These are phyloP conservation scores for Metallyticus violacea DNA, from an alignment of 2,888 invertebrate genomes.

Conservation along the genomic window DNA sequence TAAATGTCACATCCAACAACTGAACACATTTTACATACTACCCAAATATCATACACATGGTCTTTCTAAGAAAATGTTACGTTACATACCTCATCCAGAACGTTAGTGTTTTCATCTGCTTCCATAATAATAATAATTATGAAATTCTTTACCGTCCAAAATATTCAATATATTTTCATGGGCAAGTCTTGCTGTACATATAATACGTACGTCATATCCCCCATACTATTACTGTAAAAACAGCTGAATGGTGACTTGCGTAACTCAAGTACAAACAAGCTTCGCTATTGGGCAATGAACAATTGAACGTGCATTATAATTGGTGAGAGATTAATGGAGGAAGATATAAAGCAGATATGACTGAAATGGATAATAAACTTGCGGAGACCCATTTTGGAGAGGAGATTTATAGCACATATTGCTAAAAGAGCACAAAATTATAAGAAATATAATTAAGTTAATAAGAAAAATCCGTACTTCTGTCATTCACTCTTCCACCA, in stretches of 20 bases:
- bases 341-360: background rate
- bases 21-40: background rate
- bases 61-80: background rate
- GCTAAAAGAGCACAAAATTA: too few relatives aligned
- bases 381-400: too few relatives aligned
- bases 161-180: background rate
- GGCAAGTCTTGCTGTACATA: background rate
- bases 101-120: conserved; percentile 13
- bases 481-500: too few relatives aligned
- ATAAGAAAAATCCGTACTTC: too few relatives aligned
- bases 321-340: background rate
- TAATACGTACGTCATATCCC: conserved; percentile 9
- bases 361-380: too few relatives aligned
- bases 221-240: background rate
- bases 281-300: background rate
- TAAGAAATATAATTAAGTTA: too few relatives aligned
- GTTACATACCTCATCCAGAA: conserved; percentile 10
- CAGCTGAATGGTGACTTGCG: background rate
- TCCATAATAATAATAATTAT: conserved; percentile 2
- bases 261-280: background rate
- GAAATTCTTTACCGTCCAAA: background rate
- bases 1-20: background rate
- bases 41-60: background rate
- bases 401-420: too few relatives aligned
- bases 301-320: too few relatives aligned